A percentile compares a stretch with the other conserved stretches of the same genome.
phyloP scores from a whole-genome alignment of 2,113 vertebrate species.

The Proteles cristata region DNA sequence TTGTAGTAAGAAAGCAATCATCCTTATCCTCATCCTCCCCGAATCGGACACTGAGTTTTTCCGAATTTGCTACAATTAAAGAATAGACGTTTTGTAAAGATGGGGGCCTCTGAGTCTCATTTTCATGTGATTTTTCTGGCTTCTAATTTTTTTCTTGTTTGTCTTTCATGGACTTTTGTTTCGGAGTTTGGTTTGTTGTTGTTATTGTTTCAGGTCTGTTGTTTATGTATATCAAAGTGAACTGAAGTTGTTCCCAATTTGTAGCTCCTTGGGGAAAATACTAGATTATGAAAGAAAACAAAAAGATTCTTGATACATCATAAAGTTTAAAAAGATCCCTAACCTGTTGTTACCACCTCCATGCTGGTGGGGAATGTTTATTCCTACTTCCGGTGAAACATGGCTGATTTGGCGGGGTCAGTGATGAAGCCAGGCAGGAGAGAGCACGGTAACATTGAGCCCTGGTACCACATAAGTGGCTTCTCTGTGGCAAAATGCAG shows the following conservation, averaged over 20 bases:
- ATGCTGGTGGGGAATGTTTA: not conserved
- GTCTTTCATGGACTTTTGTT: not conserved
- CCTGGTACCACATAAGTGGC: accelerated
- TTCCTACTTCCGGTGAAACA: not conserved
- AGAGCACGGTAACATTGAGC: too few relatives aligned
- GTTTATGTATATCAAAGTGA: conserved; percentile 23
- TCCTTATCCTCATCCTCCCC: not conserved
- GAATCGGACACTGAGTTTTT: not conserved
- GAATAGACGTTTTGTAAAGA: not conserved
- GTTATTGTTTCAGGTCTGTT: not conserved
- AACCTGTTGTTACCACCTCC: not conserved
- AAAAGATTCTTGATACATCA: not conserved
- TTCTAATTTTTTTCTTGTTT: not conserved
- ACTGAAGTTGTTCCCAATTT: not conserved
- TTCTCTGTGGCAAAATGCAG: too few relatives aligned
- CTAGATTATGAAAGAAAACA: not conserved
- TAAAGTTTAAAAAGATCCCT: not conserved
- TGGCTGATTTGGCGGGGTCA: not conserved
- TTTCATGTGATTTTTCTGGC: not conserved
- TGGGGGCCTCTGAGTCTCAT: not conserved
- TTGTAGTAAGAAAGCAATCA: not conserved
- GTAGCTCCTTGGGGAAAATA: not conserved
- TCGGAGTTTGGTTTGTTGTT: not conserved
- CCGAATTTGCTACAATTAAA: not conserved
- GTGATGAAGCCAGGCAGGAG: not conserved